These are phyloP conservation scores for Ranitomeya variabilis DNA, from an alignment of 2,113 vertebrate genomes.

Conservation along the genomic window DNA sequence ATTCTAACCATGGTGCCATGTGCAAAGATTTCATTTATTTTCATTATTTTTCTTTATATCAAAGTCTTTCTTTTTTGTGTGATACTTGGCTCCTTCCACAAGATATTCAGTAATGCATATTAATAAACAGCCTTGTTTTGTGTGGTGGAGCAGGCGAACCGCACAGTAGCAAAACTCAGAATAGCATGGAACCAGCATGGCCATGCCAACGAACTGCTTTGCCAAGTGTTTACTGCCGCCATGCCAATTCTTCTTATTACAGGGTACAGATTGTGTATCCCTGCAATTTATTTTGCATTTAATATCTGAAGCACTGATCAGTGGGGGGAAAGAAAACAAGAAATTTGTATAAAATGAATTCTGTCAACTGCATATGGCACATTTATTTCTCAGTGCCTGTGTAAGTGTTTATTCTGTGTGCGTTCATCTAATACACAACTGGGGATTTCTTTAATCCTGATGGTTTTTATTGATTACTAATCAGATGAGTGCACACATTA, in stretches of 20 bases:
- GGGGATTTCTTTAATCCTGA: background rate
- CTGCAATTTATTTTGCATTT: conserved; percentile 1
- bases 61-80: background rate
- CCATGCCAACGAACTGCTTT: conserved; percentile 9
- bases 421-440: background rate
- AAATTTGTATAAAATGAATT: background rate
- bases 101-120: conserved; percentile 20
- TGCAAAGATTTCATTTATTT: background rate
- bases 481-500: background rate
- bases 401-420: background rate
- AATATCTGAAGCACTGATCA: background rate
- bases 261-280: conserved; percentile 33
- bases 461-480: background rate
- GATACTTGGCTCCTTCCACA: background rate
- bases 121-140: conserved; percentile 28
- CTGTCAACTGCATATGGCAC: background rate
- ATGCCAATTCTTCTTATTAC: conserved; percentile 16
- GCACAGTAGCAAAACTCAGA: conserved; percentile 8
- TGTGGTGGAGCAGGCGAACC: conserved; percentile 11
- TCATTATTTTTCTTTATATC: background rate
- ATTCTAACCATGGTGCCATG: background rate
- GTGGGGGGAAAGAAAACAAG: background rate
- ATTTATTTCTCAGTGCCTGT: background rate
- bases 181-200: conserved; percentile 26
- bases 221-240: conserved; percentile 42